Evolutionary conservation across 2,888 invertebrate species (phyloP).

Genomic region (Andrena fulva): DNA sequence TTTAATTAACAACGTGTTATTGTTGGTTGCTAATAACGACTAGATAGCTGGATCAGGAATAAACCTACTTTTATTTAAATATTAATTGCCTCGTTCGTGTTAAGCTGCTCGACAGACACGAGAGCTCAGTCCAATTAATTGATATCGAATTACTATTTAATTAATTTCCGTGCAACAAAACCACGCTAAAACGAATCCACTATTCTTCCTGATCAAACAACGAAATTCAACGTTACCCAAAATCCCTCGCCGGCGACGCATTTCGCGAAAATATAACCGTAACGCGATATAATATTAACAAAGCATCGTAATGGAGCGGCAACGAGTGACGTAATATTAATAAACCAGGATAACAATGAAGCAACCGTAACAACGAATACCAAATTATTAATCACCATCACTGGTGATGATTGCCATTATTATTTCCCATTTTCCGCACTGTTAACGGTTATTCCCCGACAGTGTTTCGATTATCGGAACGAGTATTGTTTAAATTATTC

Average conservation of each 20-base stretch:
- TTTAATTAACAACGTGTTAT: conserved; percentile 14
- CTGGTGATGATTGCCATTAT: not conserved
- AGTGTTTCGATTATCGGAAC: not conserved
- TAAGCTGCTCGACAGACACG: not conserved
- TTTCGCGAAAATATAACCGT: not conserved
- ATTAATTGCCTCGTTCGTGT: conserved; percentile 31
- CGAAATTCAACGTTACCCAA: not conserved
- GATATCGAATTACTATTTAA: conserved; percentile 44
- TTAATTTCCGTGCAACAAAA: conserved; percentile 27
- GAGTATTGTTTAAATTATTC: not conserved
- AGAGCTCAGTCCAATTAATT: conserved; percentile 46
- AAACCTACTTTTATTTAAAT: conserved; percentile 20
- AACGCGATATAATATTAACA: not conserved
- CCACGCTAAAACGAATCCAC: not conserved
- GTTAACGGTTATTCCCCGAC: not conserved
- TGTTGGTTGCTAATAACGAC: conserved; percentile 1
- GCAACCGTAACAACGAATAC: not conserved
- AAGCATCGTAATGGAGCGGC: not conserved
- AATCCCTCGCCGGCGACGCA: not conserved
- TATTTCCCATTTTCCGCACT: not conserved
- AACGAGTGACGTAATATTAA: conserved; percentile 13
- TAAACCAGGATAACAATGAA: conserved; percentile 1
- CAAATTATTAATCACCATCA: conserved; percentile 11
- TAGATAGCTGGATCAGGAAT: conserved; percentile 10
- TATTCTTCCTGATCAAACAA: not conserved